phyloP scores from a whole-genome alignment of 1,140 invertebrate genomes.

The Rhysida immarginata region DNA sequence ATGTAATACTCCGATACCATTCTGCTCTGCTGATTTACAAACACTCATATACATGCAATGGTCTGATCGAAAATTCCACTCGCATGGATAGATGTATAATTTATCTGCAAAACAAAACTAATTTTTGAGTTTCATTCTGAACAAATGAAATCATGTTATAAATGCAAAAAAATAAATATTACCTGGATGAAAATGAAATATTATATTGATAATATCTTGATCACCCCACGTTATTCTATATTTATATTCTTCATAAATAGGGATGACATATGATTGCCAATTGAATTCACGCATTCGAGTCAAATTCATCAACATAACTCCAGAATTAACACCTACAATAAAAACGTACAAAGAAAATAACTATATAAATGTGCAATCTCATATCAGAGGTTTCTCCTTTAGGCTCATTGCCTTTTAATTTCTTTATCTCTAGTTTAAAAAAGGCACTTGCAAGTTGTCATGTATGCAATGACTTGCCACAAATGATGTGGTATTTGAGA shows the following conservation, averaged over 20 bases:
- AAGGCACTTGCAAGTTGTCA: too few species aligned
- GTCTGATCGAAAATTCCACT: conserved; percentile 83
- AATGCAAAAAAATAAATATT: conserved; percentile 12
- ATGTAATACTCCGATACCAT: conserved; percentile 72
- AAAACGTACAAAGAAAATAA: conserved; percentile 6
- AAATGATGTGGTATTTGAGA: too few species aligned
- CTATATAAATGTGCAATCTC: neutral
- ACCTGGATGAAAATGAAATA: conserved; percentile 79
- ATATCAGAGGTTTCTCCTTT: too few species aligned
- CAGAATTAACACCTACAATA: conserved; percentile 78
- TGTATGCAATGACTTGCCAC: too few species aligned
- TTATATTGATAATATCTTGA: conserved; percentile 93
- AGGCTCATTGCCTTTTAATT: too few species aligned
- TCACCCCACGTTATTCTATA: conserved; percentile 89
- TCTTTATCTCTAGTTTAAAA: too few species aligned
- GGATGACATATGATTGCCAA: conserved; percentile 67
- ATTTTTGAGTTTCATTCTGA: too few species aligned
- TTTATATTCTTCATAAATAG: conserved; percentile 71
- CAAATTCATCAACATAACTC: conserved; percentile 94
- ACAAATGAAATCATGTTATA: too few species aligned
- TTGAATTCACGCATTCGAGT: conserved; percentile 71
- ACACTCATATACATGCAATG: conserved; percentile 84
- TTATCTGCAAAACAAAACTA: conserved; percentile 42
- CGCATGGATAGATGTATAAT: conserved; percentile 63
- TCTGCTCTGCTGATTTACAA: conserved; percentile 52